Base-by-base conservation (phyloP, 2,113 vertebrate species). In the Tichodroma muraria region DNA sequence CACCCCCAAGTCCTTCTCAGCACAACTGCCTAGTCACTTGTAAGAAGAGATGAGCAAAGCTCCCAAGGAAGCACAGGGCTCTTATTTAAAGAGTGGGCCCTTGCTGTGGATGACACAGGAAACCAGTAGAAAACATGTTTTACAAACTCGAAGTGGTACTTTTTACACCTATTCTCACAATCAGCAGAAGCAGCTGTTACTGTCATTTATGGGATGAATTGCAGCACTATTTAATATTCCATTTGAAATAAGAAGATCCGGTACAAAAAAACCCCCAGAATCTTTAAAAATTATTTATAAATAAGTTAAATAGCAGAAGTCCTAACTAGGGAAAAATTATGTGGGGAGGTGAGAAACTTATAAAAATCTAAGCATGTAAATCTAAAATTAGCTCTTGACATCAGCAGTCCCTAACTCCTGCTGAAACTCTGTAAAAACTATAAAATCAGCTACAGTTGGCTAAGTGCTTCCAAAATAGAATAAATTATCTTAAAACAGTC, bases 181-280 rank as follows among this genome's bases (percentile, higher is more conserved):
- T 82, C 56, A 91, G 93, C 81, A 96, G 84, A 79, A 80, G 54
- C 61, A 95, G 95, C 73, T 96, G 75, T 92, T 97, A 87, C 44
- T 95, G 80, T 81, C 33, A 78, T 28, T 87, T 84, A 88, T 69
- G 50, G 78, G 54, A 78, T 42, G 31, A 95, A 70, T 82, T 5
- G 25, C 77, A 73, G 66, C 16, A 56, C 85, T 93, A 88, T 89
- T 93, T 94, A 95, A 88, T 88, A 95, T 93, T 85, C 45, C 45
- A 8, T 52, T 65, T 78, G 49, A 81, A 91, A 95, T 50, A 23
- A 92, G n/a, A 94, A 42, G 28, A 88, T 53, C 65, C 9, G 24
- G 68, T 64, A 85, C 53, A 89, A 91, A 75, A 71, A 81, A 40
- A 8, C 33, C 13, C 38, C 21, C 4, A 6, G 6, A 15, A 82